phyloP scores from a whole-genome alignment of 2,888 invertebrate species.

The Nomada lathburiana region DNA sequence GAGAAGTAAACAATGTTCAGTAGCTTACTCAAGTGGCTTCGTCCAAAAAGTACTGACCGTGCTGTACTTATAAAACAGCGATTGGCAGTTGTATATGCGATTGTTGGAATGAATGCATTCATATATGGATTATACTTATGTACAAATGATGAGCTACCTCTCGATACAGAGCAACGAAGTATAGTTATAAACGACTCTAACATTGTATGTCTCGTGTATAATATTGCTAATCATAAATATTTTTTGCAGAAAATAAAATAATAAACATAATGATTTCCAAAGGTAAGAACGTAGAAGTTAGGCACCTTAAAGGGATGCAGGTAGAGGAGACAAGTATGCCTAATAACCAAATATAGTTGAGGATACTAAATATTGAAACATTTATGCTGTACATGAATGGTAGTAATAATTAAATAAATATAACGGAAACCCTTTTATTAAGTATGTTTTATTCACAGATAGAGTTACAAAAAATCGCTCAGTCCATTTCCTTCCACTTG shows the following conservation, averaged over 20 bases:
- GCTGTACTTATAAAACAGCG: accelerated
- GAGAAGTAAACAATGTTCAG: background rate
- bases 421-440: constrained; percentile 25
- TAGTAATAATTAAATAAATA: constrained; percentile 38
- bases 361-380: background rate
- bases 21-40: background rate
- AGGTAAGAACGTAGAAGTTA: too few relatives aligned
- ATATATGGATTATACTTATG: background rate
- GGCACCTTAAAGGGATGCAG: too few relatives aligned
- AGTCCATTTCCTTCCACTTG: constrained; percentile 1
- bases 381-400: background rate
- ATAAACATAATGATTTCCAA: too few relatives aligned
- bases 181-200: background rate
- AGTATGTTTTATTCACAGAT: constrained; percentile 34
- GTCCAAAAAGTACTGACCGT: background rate
- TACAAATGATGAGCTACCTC: accelerated
- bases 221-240: too few relatives aligned
- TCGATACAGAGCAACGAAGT: constrained; percentile 7
- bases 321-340: too few relatives aligned
- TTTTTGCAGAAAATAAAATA: too few relatives aligned
- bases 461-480: constrained; percentile 19
- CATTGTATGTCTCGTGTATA: background rate
- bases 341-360: too few relatives aligned
- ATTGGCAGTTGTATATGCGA: constrained; percentile 47
- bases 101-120: constrained; percentile 61